A percentile compares a stretch with the other conserved stretches of the same genome.
Evolutionary conservation across 2,113 vertebrate genomes (phyloP).

Genomic region (Strix aluco): DNA sequence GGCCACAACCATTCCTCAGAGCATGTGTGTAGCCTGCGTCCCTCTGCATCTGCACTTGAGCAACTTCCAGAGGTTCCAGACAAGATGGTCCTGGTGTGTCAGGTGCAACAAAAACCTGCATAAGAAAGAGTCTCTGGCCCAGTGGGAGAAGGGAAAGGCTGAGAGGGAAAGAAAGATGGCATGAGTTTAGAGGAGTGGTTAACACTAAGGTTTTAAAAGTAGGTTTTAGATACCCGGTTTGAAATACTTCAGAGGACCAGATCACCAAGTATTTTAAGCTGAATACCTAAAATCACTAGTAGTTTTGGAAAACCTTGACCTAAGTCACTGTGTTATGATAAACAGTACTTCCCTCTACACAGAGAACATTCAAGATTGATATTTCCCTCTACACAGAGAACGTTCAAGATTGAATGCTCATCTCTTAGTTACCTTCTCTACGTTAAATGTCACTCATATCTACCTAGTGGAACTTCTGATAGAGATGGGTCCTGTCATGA

Average conservation of each 20-base stretch:
- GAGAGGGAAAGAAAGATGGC: neutral
- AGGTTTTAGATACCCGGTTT: neutral
- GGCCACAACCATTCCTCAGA: neutral
- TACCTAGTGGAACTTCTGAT: neutral
- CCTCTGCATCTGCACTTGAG: neutral
- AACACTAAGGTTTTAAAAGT: neutral
- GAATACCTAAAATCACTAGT: neutral
- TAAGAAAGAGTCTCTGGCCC: neutral
- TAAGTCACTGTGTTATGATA: neutral
- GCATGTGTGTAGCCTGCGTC: neutral
- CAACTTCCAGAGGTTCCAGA: neutral
- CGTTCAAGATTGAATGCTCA: neutral
- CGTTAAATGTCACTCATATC: neutral
- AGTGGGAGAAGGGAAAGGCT: neutral
- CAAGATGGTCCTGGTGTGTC: neutral
- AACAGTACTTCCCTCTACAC: neutral
- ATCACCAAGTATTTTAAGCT: neutral
- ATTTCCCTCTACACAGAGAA: neutral
- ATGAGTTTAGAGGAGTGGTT: neutral
- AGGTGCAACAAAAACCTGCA: neutral
- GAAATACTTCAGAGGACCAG: neutral
- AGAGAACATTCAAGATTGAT: too few relatives aligned
- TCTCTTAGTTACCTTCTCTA: neutral
- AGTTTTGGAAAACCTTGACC: neutral
- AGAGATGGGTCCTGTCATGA: neutral